Conservation (phyloP, 1,140 invertebrate genomes). For the Venustaconcha ellipsiformis region DNA sequence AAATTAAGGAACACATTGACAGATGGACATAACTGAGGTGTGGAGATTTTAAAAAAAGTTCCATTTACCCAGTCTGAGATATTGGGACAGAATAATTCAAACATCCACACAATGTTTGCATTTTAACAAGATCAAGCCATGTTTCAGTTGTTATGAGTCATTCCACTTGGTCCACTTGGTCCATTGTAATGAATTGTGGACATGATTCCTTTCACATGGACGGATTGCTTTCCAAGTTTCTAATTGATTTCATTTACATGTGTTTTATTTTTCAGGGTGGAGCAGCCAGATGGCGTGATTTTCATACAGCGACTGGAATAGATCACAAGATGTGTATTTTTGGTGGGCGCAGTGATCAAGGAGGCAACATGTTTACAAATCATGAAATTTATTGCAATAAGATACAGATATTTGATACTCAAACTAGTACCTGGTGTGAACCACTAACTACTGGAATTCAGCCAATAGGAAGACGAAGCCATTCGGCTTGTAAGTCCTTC, state of each 20-base stretch:
- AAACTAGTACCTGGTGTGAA: slow-evolving; percentile 76
- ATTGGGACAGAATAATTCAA: not conserved
- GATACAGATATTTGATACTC: slow-evolving; percentile 82
- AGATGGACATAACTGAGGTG: no score
- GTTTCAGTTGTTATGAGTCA: no score
- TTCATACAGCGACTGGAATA: slow-evolving; percentile 85
- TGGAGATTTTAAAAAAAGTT: no score
- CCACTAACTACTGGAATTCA: slow-evolving; percentile 72
- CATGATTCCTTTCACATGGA: no score
- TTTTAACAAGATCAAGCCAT: no score
- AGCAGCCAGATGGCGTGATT: slow-evolving; percentile 83
- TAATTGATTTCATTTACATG: no score
- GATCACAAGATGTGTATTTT: slow-evolving; percentile 85
- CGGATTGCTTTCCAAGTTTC: no score
- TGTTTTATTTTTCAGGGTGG: slow-evolving; percentile 60
- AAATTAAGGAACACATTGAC: no score
- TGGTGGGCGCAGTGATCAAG: slow-evolving; percentile 82
- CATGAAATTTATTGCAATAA: slow-evolving; percentile 83
- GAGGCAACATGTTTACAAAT: slow-evolving; percentile 75
- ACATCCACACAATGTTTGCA: not conserved
- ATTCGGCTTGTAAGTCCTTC: slow-evolving; percentile 83
- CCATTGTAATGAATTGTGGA: no score
- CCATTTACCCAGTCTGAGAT: no score
- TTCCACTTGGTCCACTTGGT: no score
- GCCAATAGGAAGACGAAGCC: slow-evolving; percentile 84